Conservation (phyloP, 2,113 vertebrate species). For the Daboia siamensis region DNA sequence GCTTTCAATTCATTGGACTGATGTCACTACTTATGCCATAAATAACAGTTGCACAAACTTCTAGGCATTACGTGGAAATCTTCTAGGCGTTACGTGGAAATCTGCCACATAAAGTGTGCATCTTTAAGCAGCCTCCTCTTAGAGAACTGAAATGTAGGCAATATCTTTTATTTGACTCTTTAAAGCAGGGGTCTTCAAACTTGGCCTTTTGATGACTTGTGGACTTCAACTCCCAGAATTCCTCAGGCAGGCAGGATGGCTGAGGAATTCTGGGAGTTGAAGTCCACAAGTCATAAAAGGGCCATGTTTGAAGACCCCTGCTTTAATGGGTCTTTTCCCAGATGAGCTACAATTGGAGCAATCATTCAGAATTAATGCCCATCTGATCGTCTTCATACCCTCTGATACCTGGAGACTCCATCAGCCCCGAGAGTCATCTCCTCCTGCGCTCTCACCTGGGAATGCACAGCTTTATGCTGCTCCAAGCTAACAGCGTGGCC, state of each 20-base stretch:
- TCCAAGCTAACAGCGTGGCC: constrained; percentile 97
- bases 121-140: background rate
- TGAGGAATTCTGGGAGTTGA: no score
- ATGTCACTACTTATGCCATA: background rate
- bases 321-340: background rate
- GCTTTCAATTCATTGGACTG: background rate
- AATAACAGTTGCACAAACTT: background rate
- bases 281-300: no score
- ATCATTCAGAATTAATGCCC: background rate
- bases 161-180: background rate
- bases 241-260: no score
- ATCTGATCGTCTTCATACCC: background rate
- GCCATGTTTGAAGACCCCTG: no score
- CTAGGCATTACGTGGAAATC: background rate
- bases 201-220: no score
- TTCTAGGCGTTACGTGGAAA: background rate
- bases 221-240: no score
- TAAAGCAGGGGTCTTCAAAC: no score
- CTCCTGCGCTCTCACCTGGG: constrained; percentile 77
- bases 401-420: no score
- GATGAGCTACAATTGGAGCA: background rate
- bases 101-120: background rate
- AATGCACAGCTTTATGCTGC: constrained; percentile 96
- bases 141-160: background rate
- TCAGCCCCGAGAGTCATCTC: no score